Evolutionary conservation across 2,888 invertebrate species (phyloP).

Genomic region (Drosophila acutilabella): DNA sequence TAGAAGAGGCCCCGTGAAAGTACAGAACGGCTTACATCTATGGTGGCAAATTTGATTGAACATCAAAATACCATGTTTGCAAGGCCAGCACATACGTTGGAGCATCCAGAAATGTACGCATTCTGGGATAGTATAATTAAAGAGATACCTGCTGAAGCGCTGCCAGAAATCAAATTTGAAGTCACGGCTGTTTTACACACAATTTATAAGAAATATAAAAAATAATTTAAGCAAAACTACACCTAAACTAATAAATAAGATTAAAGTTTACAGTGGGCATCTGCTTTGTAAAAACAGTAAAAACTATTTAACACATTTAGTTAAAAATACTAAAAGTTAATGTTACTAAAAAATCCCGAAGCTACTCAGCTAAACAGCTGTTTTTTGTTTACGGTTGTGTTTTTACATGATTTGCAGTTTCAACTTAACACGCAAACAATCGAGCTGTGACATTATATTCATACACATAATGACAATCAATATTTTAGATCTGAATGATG

Average conservation of each 20-base stretch:
- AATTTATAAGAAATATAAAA: conserved; percentile 37
- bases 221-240: conserved; percentile 1
- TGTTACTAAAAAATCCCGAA: conserved; percentile 5
- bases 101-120: conserved; percentile 25
- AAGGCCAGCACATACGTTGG: background rate
- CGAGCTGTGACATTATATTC: background rate
- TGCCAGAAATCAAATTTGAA: conserved; percentile 37
- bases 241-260: background rate
- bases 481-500: conserved; percentile 36
- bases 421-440: background rate
- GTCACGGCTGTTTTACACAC: conserved; percentile 27
- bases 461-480: conserved; percentile 10
- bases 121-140: conserved; percentile 40
- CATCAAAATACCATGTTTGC: conserved; percentile 17
- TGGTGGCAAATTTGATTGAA: conserved; percentile 15
- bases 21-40: conserved; percentile 11
- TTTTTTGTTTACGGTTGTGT: conserved; percentile 15
- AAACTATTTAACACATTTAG: background rate
- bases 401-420: conserved; percentile 3
- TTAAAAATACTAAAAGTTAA: background rate
- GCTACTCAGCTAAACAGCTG: conserved; percentile 22
- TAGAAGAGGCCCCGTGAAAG: conserved; percentile 11
- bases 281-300: background rate
- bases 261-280: too few species aligned
- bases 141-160: conserved; percentile 26